Conservation (phyloP, 30 jellyfish, hydroid and myxozoan species). For the Chironex yamaguchii region DNA sequence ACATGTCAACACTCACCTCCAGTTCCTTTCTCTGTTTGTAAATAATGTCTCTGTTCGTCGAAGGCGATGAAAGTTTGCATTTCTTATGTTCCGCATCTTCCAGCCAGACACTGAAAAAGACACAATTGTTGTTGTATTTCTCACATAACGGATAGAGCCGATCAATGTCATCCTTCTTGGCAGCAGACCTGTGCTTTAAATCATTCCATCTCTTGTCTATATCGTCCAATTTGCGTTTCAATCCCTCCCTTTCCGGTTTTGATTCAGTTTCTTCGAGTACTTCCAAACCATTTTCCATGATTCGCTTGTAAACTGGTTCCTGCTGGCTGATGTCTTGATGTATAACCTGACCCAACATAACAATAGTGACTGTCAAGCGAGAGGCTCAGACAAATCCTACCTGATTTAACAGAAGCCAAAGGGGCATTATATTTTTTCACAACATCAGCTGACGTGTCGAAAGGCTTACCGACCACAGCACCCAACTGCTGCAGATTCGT, state of each 20-base stretch:
- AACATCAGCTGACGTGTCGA: no score
- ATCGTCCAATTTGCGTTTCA: slow-evolving; percentile 64
- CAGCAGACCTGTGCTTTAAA: slow-evolving; percentile 50
- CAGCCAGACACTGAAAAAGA: slow-evolving; percentile 78
- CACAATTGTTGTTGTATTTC: slow-evolving; percentile 61
- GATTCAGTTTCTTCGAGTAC: slow-evolving; percentile 72
- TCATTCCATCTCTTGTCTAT: slow-evolving; percentile 71
- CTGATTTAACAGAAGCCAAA: no score
- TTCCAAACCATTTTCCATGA: slow-evolving; percentile 80
- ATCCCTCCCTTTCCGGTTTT: slow-evolving; percentile 77
- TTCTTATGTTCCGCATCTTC: slow-evolving; percentile 79
- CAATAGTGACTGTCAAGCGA: no score
- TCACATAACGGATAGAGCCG: slow-evolving; percentile 68
- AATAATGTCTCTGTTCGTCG: slow-evolving; percentile 37
- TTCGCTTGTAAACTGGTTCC: slow-evolving; percentile 87
- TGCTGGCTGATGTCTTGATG: slow-evolving; percentile 84
- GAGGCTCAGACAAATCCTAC: no score
- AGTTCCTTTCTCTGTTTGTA: slow-evolving; percentile 69
- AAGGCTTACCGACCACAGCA: no score
- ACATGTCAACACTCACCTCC: slow-evolving; percentile 81
- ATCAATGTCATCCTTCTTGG: slow-evolving; percentile 74
- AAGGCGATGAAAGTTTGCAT: slow-evolving; percentile 58
- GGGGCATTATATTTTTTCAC: no score
- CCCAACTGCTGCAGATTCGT: no score
- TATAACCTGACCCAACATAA: slow-evolving; percentile 78